Base-by-base conservation (phyloP, 2,888 invertebrate genomes). In the Sarcophaga subvicina region DNA sequence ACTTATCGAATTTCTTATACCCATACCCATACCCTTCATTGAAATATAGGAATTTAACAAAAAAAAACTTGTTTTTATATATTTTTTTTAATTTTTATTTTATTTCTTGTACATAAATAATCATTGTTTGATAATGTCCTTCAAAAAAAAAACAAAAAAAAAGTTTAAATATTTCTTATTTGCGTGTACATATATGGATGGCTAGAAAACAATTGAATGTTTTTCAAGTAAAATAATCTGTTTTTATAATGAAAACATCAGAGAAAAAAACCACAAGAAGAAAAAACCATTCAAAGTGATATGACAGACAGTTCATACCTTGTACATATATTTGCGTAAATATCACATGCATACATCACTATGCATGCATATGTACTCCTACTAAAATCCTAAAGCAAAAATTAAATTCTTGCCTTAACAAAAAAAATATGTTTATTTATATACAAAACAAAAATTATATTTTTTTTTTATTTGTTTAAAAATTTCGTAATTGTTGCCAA, bases 61-160 rank as follows among this genome's bases (percentile, higher is more conserved):
- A 37, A 37, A 37, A 37, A 37, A 37, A 37, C 2, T 8, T 37
- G 37, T 37, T 37, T 6, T 37, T 37, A 0, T 37, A 37, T 8
- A 8, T 37, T 37, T 37, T 37, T 37, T 37, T 37, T 60, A 27
- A 27, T 72, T 22, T 17, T 67, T 62, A 12, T 12, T 72, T 49
- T 63, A 4, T 70, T 72, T 60, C 10, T 25, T 70, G 66, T 54
- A 25, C 17, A 25, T 66, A 69, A 59, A 20, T 70, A 47, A 79
- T 87, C 87, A 89, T 89, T 90, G 88, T 89, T 90, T 89, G 83
- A 88, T 75, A 88, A 79, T 91, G 91, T 90, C 91, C 91, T 91
- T 91, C 91, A 91, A 87, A 87, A 88, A 86, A 67, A 78, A 17
- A 37, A 27, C 67, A 60, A 45, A 37, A 49, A 70, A 22, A 66